A percentile compares a stretch with the other conserved stretches of the same genome.
phyloP scores from a whole-genome alignment of 2,888 invertebrate species.

The Troides oblongomaculatus region DNA sequence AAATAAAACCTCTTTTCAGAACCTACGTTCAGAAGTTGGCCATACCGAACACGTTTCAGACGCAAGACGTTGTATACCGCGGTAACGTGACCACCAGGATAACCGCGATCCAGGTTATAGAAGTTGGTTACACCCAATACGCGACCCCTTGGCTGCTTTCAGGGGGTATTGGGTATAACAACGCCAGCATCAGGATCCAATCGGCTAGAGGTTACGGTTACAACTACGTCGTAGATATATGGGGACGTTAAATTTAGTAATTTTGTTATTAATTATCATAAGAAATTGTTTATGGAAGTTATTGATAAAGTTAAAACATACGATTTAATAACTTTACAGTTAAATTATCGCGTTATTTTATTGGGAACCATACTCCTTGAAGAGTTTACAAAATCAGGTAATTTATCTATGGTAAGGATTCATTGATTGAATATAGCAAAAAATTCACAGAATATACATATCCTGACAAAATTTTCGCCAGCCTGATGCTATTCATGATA shows the following conservation, averaged over 20 bases:
- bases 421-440: too few species aligned
- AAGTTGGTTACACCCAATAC: slow-evolving; percentile 56
- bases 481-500: too few species aligned
- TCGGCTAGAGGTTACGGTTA: slow-evolving; percentile 57
- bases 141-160: slow-evolving; percentile 45
- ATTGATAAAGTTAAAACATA: neutral
- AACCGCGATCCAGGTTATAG: slow-evolving; percentile 49
- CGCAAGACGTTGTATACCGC: slow-evolving; percentile 55
- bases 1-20: slow-evolving; percentile 38
- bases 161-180: slow-evolving; percentile 47
- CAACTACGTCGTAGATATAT: slow-evolving; percentile 57
- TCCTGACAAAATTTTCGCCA: too few species aligned
- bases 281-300: neutral
- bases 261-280: neutral
- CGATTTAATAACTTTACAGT: neutral
- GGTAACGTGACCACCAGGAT: slow-evolving; percentile 52
- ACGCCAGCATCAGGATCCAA: slow-evolving; percentile 54
- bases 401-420: too few species aligned
- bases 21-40: slow-evolving; percentile 44
- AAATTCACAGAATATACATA: too few species aligned
- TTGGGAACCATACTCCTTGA: neutral
- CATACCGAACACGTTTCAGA: slow-evolving; percentile 49
- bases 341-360: neutral
- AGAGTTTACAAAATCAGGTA: too few species aligned
- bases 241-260: slow-evolving; percentile 43